Evolutionary conservation across 2,797 vertebrate genomes (phyloP).

Genomic region (Scolopax rusticola): DNA sequence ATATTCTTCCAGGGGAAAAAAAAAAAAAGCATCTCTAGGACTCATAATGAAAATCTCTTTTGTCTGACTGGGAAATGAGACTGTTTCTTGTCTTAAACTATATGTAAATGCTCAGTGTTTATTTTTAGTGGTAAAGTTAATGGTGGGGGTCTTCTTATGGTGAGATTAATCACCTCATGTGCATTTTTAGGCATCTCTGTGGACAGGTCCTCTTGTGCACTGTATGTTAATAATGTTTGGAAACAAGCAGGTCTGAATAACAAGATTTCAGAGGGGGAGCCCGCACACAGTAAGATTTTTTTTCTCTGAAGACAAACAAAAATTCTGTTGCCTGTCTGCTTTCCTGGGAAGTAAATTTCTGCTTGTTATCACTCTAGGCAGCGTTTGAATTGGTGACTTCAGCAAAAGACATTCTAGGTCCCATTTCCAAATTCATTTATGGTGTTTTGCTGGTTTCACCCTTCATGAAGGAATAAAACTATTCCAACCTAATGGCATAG

Average conservation of each 20-base stretch:
- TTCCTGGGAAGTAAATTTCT: not conserved
- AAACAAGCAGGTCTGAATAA: not conserved
- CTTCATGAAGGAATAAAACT: not conserved
- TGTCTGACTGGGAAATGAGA: not conserved
- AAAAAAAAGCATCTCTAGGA: not conserved
- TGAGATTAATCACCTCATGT: not conserved
- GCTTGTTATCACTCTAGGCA: not conserved
- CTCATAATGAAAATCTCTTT: not conserved
- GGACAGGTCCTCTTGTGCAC: not conserved
- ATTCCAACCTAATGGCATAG: not conserved
- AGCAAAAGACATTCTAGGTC: not conserved
- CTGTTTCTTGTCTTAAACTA: not conserved
- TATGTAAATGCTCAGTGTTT: not conserved
- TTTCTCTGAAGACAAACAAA: not conserved
- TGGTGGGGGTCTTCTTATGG: not conserved
- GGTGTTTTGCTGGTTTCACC: not conserved
- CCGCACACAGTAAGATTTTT: not conserved
- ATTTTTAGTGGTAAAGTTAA: not conserved
- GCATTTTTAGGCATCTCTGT: not conserved
- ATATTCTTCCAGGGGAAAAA: not conserved
- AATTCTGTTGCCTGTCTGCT: not conserved
- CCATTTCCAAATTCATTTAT: not conserved
- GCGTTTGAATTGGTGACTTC: not conserved
- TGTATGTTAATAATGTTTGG: not conserved
- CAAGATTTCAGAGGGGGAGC: not conserved